Base-by-base conservation (phyloP, 2,797 vertebrate genomes). In the Phylloscopus collybita region DNA sequence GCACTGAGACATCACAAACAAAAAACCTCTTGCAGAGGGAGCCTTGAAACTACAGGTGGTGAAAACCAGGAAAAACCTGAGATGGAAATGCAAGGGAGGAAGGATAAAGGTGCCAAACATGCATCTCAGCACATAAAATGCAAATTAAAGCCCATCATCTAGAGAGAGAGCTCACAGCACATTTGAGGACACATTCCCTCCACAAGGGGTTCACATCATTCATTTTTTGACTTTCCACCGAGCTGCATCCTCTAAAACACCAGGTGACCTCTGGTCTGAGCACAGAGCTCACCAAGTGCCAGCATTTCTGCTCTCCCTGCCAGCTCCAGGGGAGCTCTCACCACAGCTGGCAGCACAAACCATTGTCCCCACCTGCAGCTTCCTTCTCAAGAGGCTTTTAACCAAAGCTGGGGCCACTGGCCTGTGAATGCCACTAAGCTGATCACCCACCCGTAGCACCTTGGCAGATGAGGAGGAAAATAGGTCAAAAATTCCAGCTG, bases 1-100 rank as follows among this genome's bases (percentile, higher is more conserved):
- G 54, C 4, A 0, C 2, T 0, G 13, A 56, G 18, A 16, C 5
- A 16, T 0, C 40, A 5, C 4, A 0, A 10, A 25, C 34, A 11
- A 19, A 25, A 27, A 42, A 12, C 54, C 27, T 27, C 22, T 2
- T 8, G 36, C 3, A 8, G 40, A 53, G 18, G 26, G 4, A 61
- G 22, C n/a, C 30, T 5, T 8, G 18, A 36, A 78, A 16, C 1
- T 1, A 2, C n/a, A 53, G 29, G 18, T 1, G 1, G 29, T 23
- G 25, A 60, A 60, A 85, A 34, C 0, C 2, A 2, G 38, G 22
- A 3, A 42, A 67, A 67, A 56, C 4, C 23, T 32, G 17, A 3
- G 10, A 59, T 38, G n/a, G 53, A 56, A 66, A 16, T 0, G 3
- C 22, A 49, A 71, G 18, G 22, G 21, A 30, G 34, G 5, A 10